Evolutionary conservation across 2,113 vertebrate species (phyloP).

Genomic region (Oostethus manadensis): DNA sequence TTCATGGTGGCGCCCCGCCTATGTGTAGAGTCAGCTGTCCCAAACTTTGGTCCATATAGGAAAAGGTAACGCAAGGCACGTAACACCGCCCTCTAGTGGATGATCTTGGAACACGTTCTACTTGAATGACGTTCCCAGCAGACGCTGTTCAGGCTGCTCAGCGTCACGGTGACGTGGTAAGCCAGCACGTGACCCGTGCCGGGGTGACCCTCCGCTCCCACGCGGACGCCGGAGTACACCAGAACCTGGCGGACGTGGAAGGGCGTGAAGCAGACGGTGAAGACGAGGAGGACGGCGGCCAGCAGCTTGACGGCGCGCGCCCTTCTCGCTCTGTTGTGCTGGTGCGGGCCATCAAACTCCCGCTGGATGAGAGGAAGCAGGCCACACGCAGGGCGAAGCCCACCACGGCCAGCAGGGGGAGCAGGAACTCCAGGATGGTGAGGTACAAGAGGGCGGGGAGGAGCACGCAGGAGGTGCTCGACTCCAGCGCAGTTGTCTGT

Average conservation of each 20-base stretch:
- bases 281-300: slow-evolving; percentile 87
- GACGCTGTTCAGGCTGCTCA: slow-evolving; percentile 91
- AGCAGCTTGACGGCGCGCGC: slow-evolving; percentile 87
- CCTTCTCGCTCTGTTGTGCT: slow-evolving; percentile 85
- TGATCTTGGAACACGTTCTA: too few relatives aligned
- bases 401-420: slow-evolving; percentile 86
- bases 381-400: slow-evolving; percentile 85
- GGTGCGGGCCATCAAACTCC: slow-evolving; percentile 79
- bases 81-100: too few relatives aligned
- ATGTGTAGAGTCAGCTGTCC: too few relatives aligned
- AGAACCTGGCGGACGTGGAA: slow-evolving; percentile 87
- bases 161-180: slow-evolving; percentile 89
- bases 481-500: slow-evolving; percentile 74
- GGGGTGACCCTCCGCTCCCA: slow-evolving; percentile 64
- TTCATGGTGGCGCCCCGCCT: too few relatives aligned
- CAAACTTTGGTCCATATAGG: too few relatives aligned
- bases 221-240: slow-evolving; percentile 74
- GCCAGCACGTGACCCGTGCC: slow-evolving; percentile 73
- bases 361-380: slow-evolving; percentile 79
- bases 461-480: slow-evolving; percentile 71
- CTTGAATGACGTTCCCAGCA: too few relatives aligned
- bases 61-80: too few relatives aligned
- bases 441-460: slow-evolving; percentile 83
- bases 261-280: slow-evolving; percentile 95
- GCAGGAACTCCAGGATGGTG: slow-evolving; percentile 87